Base-by-base conservation (phyloP, 2,797 vertebrate genomes). In the Peromyscus attwateri region DNA sequence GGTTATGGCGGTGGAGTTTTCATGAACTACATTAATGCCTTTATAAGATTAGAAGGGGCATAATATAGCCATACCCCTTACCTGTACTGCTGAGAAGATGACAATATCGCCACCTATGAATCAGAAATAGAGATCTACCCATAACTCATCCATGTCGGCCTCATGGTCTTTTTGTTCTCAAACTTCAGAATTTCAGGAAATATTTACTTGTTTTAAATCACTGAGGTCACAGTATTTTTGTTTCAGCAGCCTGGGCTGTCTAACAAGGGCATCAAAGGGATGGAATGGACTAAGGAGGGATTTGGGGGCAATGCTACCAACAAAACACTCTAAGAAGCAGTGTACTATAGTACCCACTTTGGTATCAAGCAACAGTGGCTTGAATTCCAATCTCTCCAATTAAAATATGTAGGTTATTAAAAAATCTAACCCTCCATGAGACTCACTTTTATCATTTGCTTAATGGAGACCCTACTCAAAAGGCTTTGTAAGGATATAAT, bases 401-500 rank as follows among this genome's bases (percentile, higher is more conserved):
- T 75, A 87, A 93, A 93, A 89, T 21, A 57, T 76, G 62, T 52
- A 87, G 2, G 21, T 80, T 88, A 92, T 85, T 95, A 91, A 93
- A 60, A 95, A 82, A 83, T 29, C 64, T 62, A 92, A 84, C 70
- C 55, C n/a, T 94, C 79, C 93, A n/a, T 31, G 94, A 95, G 92
- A 89, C 77, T 92, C 91, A 40, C 52, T 87, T 91, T 68, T 75
- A 87, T 95, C 91, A 82, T 93, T 85, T 95, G 40, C 83, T 96
- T 92, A 95, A 91, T 94, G 89, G 83, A 70, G 87, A 77, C 87
- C 88, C 95, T 82, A 82, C 66, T 90, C 96, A 92, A 95, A 97
- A 94, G 92, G 92, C 92, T 98, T 94, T 96, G 96, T 82, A 89
- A 95, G 76, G 79, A 76, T 95, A 73, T 94, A 94, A 94, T 89